These are phyloP conservation scores for Panurus biarmicus DNA, from an alignment of 2,113 vertebrate species.

Conservation along the genomic window DNA sequence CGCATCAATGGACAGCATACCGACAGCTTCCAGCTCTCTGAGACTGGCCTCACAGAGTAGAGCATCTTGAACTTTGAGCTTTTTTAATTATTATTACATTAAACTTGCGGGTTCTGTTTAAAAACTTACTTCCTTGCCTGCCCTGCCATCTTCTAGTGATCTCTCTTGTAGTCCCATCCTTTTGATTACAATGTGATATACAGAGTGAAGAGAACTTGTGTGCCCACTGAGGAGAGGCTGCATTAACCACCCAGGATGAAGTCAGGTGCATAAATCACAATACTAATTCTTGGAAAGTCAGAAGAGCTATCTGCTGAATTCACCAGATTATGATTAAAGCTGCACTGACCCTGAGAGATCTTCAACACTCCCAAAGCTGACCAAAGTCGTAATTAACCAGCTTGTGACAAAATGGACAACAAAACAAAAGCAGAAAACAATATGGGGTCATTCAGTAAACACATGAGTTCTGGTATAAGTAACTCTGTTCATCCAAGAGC, in stretches of 20 bases:
- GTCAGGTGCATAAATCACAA: neutral
- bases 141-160: constrained; percentile 9
- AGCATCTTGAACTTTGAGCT: constrained; percentile 4
- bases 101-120: constrained; percentile 39
- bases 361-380: neutral
- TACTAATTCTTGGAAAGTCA: neutral
- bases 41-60: constrained; percentile 72
- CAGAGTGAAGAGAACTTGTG: neutral
- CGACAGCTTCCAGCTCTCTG: constrained; percentile 76
- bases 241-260: neutral
- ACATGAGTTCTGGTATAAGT: neutral
- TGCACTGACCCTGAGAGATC: neutral
- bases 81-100: constrained; percentile 41
- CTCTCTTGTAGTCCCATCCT: neutral
- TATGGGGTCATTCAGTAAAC: neutral
- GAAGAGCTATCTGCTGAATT: constrained; percentile 20
- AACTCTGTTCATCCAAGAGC: neutral
- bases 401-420: neutral
- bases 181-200: neutral
- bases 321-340: constrained; percentile 20
- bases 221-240: neutral
- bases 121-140: constrained; percentile 17
- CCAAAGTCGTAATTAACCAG: neutral
- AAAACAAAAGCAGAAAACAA: neutral
- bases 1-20: constrained; percentile 83